Percentiles rank a stretch among this genome's conserved stretches.
Evolutionary conservation across 2,888 invertebrate genomes (phyloP).

Genomic region (Pheosia gnoma): DNA sequence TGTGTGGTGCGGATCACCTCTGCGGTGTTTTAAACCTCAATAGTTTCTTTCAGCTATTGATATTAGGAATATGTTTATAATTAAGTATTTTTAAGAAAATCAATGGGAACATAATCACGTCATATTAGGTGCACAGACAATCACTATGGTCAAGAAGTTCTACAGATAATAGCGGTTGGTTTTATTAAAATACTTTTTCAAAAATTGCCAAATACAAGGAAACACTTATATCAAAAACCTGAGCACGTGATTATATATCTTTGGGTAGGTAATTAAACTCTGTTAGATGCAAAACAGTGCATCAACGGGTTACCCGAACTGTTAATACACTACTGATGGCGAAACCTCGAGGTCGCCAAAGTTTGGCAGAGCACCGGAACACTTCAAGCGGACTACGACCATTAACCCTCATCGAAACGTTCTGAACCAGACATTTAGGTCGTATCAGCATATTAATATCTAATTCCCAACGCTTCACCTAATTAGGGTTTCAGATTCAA

Average conservation of each 20-base stretch:
- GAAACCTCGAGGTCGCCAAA: constrained; percentile 31
- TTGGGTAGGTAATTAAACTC: too few relatives aligned
- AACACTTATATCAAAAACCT: too few relatives aligned
- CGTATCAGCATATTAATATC: constrained; percentile 20
- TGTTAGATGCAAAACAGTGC: not conserved
- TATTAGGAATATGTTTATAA: constrained; percentile 19
- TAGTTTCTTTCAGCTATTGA: constrained; percentile 13
- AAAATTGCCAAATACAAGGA: too few relatives aligned
- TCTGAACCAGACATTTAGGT: constrained; percentile 22
- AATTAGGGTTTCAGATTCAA: not conserved
- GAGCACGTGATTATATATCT: too few relatives aligned
- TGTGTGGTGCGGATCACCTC: constrained; percentile 26
- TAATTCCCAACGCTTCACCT: not conserved
- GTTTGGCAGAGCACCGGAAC: constrained; percentile 44
- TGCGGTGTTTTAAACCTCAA: constrained; percentile 29
- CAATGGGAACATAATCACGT: too few relatives aligned
- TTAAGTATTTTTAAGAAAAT: not conserved
- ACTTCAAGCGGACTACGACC: constrained; percentile 35
- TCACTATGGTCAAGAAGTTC: too few relatives aligned
- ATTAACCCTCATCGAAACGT: constrained; percentile 35
- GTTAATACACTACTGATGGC: constrained; percentile 8
- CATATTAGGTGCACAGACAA: too few relatives aligned
- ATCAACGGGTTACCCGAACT: not conserved
- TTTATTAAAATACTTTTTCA: too few relatives aligned
- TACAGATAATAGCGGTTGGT: too few relatives aligned